Conservation (phyloP, 2,888 invertebrate genomes). For the Lasioglossum lativentre region DNA sequence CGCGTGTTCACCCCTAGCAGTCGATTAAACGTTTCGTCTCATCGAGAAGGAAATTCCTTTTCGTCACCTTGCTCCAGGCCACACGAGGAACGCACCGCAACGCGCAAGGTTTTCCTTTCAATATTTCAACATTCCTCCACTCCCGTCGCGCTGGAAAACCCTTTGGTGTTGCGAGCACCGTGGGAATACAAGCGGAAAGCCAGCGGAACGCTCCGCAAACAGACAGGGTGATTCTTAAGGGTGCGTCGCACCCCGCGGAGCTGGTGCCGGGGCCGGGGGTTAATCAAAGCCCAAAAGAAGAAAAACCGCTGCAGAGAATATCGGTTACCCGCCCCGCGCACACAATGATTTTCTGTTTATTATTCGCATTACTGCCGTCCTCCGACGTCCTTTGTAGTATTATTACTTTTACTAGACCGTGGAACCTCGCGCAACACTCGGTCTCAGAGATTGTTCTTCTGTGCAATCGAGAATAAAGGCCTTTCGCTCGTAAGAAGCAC, state of each 20-base stretch:
- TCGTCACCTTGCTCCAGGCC: not conserved
- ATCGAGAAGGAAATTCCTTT: conserved; percentile 40
- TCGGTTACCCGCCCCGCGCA: not conserved
- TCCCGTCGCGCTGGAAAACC: not conserved
- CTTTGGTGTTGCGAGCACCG: not conserved
- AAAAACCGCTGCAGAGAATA: not conserved
- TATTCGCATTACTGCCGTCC: not conserved
- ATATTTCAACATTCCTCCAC: not conserved
- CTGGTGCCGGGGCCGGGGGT: not conserved
- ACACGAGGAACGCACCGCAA: not conserved
- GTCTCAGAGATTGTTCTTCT: not conserved
- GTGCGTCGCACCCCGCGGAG: not conserved
- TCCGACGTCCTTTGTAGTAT: not conserved
- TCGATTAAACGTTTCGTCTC: conserved; percentile 24
- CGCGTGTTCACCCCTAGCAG: not conserved
- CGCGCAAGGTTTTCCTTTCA: not conserved
- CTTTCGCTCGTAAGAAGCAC: not conserved
- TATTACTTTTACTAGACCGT: not conserved
- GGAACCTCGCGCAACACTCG: not conserved
- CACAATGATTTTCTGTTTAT: conserved; percentile 9
- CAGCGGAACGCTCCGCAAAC: not conserved
- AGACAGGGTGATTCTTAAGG: conserved; percentile 6
- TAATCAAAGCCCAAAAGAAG: conserved; percentile 4
- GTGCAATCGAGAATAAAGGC: not conserved
- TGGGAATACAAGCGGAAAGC: not conserved